phyloP scores from a whole-genome alignment of 2,797 vertebrate genomes.

The Ptychobarbus kaznakovi region DNA sequence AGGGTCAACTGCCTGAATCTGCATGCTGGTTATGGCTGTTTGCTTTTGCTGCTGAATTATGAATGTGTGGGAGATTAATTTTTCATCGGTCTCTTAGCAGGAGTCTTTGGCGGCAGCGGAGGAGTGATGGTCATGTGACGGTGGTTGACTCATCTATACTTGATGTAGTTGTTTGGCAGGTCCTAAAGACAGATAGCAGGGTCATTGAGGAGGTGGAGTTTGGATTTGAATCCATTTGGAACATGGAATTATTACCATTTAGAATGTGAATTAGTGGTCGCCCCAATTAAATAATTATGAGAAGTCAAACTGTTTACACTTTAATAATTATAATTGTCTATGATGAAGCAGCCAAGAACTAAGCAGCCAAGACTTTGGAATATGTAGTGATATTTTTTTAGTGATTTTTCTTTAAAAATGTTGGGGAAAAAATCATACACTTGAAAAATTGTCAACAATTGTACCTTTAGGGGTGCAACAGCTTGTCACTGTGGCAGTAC shows the following conservation, averaged over 20 bases:
- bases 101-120: slow-evolving; percentile 30
- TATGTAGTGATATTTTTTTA: background rate
- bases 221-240: background rate
- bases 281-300: background rate
- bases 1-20: slow-evolving; percentile 39
- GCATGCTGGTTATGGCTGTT: slow-evolving; percentile 42
- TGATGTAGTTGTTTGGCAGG: slow-evolving; percentile 43
- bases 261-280: background rate
- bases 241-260: background rate
- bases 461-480: too few relatives aligned
- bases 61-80: slow-evolving; percentile 54
- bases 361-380: background rate
- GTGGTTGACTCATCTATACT: slow-evolving; percentile 44
- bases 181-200: background rate
- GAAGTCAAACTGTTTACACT: background rate
- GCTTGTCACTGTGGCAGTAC: too few relatives aligned
- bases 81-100: slow-evolving; percentile 57
- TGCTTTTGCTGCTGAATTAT: slow-evolving; percentile 58
- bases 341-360: background rate
- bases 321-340: background rate
- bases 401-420: background rate
- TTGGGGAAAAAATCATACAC: too few relatives aligned
- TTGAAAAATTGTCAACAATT: background rate
- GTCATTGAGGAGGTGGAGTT: slow-evolving; percentile 10
- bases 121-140: slow-evolving; percentile 49